Evolutionary conservation across 2,888 invertebrate species (phyloP), one percentile per base, ranked within the genome.

Genomic region (Lissonota sp.): DNA sequence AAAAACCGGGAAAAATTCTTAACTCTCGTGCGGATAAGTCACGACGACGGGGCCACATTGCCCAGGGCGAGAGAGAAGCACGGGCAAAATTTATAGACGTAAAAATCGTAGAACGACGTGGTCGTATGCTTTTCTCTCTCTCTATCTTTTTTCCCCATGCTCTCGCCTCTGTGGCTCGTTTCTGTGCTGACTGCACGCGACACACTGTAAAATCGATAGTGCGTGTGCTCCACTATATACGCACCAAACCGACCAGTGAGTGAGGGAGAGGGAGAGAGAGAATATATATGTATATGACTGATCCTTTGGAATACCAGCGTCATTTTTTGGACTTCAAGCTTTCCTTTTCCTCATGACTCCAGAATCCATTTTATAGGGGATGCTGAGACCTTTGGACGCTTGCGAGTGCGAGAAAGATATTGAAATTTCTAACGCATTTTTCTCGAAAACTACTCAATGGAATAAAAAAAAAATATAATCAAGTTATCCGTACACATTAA

Each of bases 151-250:
- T 39, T 64, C n/a, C 58, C 39, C 10, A 8, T 55, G 70, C 64
- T 67, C 42, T n/a, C 46, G 70, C 53, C 64, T 49, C 70, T 60
- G 12, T 55, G 67, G 37, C 51, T 49, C 10, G 53, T 14, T 53
- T 6, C 67, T 14, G 26, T 26, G 44, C 55, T 55, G 69, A 26
- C 82, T 79, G 82, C 82, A 79, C 79, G 82, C 82, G 79, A 82
- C 81, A 81, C 64, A 78, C 81, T 78, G 81, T 81, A 81, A 81
- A 81, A 81, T 81, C 81, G 81, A 81, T 81, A 81, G 81, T 81
- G 81, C 81, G 81, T 81, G 81, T 67, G 81, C 78, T 78, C 26
- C 46, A 55, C 60, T 16, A 26, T 26, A 26, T 26, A 26, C 26
- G 26, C 26, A 26, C 26, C 26, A 60, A 78, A 16, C 71, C 62